These are phyloP conservation scores for Lethocerus indicus DNA, from an alignment of 1,140 invertebrate genomes.

Conservation along the genomic window DNA sequence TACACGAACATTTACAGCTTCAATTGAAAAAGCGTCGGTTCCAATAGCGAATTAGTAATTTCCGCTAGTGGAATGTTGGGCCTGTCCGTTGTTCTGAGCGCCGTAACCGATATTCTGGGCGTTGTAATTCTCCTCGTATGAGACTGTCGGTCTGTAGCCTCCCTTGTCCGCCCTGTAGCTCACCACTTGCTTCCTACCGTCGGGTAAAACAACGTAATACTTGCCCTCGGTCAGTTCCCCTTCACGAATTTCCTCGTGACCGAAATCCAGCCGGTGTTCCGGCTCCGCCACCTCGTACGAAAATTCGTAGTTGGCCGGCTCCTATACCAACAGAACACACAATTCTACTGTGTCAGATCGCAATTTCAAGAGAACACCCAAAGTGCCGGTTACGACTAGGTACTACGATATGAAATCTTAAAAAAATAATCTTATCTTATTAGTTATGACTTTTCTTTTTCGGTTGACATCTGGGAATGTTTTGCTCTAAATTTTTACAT, in stretches of 20 bases:
- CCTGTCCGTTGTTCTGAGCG: too few species aligned
- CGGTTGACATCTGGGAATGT: too few species aligned
- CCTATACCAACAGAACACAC: slow-evolving; percentile 33
- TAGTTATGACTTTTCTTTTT: background rate
- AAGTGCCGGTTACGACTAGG: background rate
- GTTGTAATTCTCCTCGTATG: slow-evolving; percentile 39
- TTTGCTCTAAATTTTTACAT: too few species aligned
- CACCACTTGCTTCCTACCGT: slow-evolving; percentile 43
- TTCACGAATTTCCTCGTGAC: slow-evolving; percentile 40
- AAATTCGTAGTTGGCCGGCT: slow-evolving; percentile 57
- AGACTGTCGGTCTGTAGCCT: slow-evolving; percentile 45
- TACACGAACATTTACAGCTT: too few species aligned
- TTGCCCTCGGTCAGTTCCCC: slow-evolving; percentile 39
- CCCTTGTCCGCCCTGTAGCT: slow-evolving; percentile 42
- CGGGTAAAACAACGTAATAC: slow-evolving; percentile 46
- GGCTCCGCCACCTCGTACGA: slow-evolving; percentile 44
- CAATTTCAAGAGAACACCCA: background rate
- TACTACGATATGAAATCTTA: background rate
- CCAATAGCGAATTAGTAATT: too few species aligned
- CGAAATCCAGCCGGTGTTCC: slow-evolving; percentile 38
- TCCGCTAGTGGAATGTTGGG: too few species aligned
- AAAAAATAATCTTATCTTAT: background rate
- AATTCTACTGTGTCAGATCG: background rate
- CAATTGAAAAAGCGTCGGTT: too few species aligned
- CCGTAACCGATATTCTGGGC: background rate